Evolutionary conservation across 2,888 invertebrate genomes (phyloP).

Genomic region (Pharmacophagus antenor): DNA sequence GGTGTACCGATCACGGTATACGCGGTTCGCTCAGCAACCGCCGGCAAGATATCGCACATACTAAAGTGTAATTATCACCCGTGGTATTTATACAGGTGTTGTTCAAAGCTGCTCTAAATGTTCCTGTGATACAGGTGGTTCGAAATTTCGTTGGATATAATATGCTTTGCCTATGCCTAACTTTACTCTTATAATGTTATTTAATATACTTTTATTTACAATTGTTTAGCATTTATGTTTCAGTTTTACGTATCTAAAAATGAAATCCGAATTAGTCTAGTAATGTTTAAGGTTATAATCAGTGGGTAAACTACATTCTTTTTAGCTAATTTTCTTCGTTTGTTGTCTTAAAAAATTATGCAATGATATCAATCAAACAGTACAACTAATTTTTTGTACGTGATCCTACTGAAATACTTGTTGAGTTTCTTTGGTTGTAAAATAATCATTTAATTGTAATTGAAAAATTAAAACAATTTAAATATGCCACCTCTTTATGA

Average conservation of each 20-base stretch:
- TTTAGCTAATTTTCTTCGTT: too few relatives aligned
- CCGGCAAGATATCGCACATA: slow-evolving; percentile 25
- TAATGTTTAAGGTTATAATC: too few relatives aligned
- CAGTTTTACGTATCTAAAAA: too few relatives aligned
- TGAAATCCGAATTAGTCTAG: too few relatives aligned
- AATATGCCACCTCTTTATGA: neutral
- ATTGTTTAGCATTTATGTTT: too few relatives aligned
- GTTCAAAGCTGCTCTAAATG: slow-evolving; percentile 21
- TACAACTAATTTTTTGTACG: too few relatives aligned
- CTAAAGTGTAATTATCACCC: slow-evolving; percentile 3
- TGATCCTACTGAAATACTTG: too few relatives aligned
- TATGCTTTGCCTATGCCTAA: neutral
- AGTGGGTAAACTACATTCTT: too few relatives aligned
- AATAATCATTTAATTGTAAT: neutral
- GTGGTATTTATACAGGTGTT: slow-evolving; percentile 24
- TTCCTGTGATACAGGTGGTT: slow-evolving; percentile 20
- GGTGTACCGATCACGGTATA: slow-evolving; percentile 1
- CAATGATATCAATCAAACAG: too few relatives aligned
- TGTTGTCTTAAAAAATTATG: too few relatives aligned
- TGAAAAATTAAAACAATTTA: neutral
- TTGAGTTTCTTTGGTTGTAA: neutral
- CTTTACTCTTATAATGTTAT: too few relatives aligned
- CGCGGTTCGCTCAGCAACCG: neutral
- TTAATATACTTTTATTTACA: too few relatives aligned
- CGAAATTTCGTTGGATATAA: neutral